Evolutionary conservation across 2,113 vertebrate species (phyloP).

Genomic region (Nanorana parkeri): DNA sequence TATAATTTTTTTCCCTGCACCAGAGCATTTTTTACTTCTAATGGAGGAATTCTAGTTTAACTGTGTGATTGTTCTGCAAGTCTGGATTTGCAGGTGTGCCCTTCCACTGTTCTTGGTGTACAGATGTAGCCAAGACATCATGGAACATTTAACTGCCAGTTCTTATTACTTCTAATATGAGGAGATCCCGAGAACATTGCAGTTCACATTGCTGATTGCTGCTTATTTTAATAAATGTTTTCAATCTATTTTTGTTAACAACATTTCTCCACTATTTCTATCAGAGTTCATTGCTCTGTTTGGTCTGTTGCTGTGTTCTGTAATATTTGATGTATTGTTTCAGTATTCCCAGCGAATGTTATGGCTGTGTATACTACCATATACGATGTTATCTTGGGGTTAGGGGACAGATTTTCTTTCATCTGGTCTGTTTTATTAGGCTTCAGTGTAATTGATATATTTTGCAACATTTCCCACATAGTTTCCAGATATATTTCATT

Average conservation of each 20-base stretch:
- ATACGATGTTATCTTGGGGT: no score
- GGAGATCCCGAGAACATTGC: not conserved
- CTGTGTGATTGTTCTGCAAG: not conserved
- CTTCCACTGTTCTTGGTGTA: not conserved
- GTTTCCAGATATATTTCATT: no score
- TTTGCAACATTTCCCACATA: no score
- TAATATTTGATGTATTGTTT: not conserved
- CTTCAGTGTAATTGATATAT: no score
- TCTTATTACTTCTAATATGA: constrained; percentile 14
- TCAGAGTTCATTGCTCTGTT: not conserved
- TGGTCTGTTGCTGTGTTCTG: not conserved
- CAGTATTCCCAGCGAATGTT: not conserved
- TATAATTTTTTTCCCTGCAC: no score
- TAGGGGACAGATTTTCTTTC: no score
- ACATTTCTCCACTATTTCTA: not conserved
- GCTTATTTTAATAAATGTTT: constrained; percentile 7
- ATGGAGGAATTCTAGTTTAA: no score
- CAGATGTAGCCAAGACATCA: constrained; percentile 16
- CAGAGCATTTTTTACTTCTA: no score
- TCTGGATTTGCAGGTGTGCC: not conserved
- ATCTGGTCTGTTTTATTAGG: no score
- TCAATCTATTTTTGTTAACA: constrained; percentile 3
- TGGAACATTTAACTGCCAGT: constrained; percentile 10
- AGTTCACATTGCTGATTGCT: not conserved
- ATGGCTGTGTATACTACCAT: no score